A percentile compares a stretch with the other conserved stretches of the same genome.
These are phyloP conservation scores for Aspidiotus destructor DNA, from an alignment of 2,888 invertebrate genomes.

Conservation along the genomic window DNA sequence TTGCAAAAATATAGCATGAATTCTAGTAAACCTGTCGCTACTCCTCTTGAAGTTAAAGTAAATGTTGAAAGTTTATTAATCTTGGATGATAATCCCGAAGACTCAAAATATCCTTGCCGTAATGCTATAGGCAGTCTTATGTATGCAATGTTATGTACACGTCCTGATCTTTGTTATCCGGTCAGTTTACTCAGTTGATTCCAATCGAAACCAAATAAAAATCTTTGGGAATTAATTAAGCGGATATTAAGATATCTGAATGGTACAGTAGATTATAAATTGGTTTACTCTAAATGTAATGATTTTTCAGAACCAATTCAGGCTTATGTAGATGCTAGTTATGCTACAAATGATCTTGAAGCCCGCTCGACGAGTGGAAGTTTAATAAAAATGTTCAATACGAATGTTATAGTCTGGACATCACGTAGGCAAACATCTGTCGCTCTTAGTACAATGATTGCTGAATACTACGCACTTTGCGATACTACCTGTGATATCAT, in stretches of 20 bases:
- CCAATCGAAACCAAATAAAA: background rate
- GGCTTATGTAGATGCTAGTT: background rate
- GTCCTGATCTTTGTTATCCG: background rate
- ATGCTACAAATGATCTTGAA: background rate
- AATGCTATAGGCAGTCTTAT: background rate
- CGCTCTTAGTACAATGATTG: background rate
- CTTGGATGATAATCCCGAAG: background rate
- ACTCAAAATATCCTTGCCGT: background rate
- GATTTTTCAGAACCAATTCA: background rate
- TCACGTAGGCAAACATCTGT: background rate
- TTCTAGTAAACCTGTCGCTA: background rate
- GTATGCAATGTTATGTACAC: background rate
- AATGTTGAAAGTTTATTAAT: background rate
- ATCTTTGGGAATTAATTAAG: background rate
- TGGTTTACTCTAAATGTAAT: background rate
- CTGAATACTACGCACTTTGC: background rate
- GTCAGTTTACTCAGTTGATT: background rate
- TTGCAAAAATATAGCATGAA: background rate
- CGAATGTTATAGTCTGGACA: background rate
- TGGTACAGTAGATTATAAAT: background rate
- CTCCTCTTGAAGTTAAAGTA: background rate
- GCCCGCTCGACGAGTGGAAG: background rate
- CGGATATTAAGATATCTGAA: background rate
- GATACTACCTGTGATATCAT: background rate
- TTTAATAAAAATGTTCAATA: background rate